Base-by-base conservation (phyloP, 2,113 vertebrate genomes). In the Spermophilus dauricus region DNA sequence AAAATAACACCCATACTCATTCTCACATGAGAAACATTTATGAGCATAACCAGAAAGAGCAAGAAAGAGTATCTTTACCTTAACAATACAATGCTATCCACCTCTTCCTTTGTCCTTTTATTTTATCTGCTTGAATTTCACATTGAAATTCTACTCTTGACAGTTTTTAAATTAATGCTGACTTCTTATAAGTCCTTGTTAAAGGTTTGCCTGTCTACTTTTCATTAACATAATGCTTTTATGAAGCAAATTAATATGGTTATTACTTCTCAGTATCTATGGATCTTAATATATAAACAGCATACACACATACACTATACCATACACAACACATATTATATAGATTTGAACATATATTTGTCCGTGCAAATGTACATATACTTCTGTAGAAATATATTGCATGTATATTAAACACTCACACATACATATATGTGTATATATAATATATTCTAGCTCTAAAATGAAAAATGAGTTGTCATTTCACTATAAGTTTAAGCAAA, bases 401-500 rank as follows among this genome's bases (percentile, higher is more conserved):
- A 26, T 83, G 3, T n/a, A 32, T 37, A 16, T 39, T 32, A 16
- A 77, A 32, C 8, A 73, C 13, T n/a, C 20, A 48, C 10, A 48
- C 14, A 61, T 2, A 8, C 11, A 34, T 12, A 6, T 8, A 32
- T 16, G 70, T 58, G 51, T 53, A 53, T 6, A 28, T 8, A 75
- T 1, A 73, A 16, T 7, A 34, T 13, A 75, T 18, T 22, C 20
- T 56, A 45, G 7, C 9, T 69, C 42, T 51, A 56, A 85, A 92
- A 53, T 58, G 72, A 80, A 85, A 91, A 94, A 77, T 93, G 73
- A 88, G 65, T 88, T 86, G 72, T 92, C 83, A 88, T 92, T 97
- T 90, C 4, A 0, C 32, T 80, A 89, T 30, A 76, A 90, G 37
- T 96, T 95, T 34, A 96, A 86, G 11, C 20, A 26, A 97, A 90